These are phyloP conservation scores for Apis florea DNA, from an alignment of 1,140 invertebrate species.

Conservation along the genomic window DNA sequence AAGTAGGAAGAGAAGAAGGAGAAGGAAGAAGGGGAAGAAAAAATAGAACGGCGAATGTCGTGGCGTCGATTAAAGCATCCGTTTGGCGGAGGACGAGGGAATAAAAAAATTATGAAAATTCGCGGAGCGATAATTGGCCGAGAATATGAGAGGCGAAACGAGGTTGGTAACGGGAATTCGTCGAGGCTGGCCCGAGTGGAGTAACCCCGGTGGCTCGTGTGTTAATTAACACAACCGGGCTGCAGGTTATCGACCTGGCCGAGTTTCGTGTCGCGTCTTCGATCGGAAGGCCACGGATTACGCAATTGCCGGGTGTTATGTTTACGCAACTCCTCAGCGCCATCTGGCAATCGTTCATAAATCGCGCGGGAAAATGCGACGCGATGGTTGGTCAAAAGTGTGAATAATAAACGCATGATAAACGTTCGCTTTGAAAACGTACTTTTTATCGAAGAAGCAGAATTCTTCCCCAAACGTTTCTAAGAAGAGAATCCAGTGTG, in stretches of 20 bases:
- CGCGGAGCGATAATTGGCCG: neutral
- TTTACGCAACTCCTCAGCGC: slow-evolving; percentile 23
- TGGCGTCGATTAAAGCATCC: slow-evolving; percentile 11
- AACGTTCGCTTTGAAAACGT: too few species aligned
- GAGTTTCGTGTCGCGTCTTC: slow-evolving; percentile 43
- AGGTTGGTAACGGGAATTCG: slow-evolving; percentile 15
- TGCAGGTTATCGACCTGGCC: slow-evolving; percentile 45
- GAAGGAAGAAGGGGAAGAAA: too few species aligned
- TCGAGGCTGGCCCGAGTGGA: neutral
- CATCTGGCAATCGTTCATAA: slow-evolving; percentile 26
- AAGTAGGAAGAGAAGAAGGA: too few species aligned
- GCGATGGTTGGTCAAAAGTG: too few species aligned
- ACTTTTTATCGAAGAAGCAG: too few species aligned
- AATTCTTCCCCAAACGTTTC: too few species aligned
- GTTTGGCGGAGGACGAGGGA: neutral
- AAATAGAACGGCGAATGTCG: too few species aligned
- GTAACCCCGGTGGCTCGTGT: slow-evolving; percentile 4
- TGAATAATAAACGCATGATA: too few species aligned
- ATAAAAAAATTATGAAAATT: slow-evolving; percentile 20
- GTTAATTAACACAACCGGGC: slow-evolving; percentile 35
- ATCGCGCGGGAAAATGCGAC: slow-evolving; percentile 2
- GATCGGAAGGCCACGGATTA: slow-evolving; percentile 46
- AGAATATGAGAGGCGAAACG: slow-evolving; percentile 11
- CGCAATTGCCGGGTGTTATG: slow-evolving; percentile 25
- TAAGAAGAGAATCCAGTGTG: too few species aligned